Percentiles rank a stretch among this genome's conserved stretches.
These are phyloP conservation scores for Solea solea DNA, from an alignment of 2,113 vertebrate species.

Conservation along the genomic window DNA sequence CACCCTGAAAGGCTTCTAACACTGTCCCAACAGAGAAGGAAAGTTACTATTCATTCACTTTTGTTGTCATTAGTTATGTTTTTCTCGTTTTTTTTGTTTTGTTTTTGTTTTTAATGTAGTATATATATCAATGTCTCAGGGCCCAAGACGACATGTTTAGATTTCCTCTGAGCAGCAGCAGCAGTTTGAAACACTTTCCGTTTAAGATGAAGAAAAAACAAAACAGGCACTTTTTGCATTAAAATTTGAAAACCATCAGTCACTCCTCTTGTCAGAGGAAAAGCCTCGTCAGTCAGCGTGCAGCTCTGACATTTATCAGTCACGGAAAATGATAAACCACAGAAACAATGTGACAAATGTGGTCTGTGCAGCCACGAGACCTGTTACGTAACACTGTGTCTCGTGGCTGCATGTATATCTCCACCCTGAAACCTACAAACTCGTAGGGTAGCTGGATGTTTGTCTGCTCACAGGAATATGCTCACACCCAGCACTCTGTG, in stretches of 20 bases:
- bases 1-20: constrained; percentile 29
- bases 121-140: neutral
- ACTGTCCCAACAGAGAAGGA: constrained; percentile 3
- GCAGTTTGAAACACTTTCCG: neutral
- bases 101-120: neutral
- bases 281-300: neutral
- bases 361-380: neutral
- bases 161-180: neutral
- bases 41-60: too few relatives aligned
- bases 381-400: constrained; percentile 38
- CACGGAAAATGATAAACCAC: neutral
- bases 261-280: neutral
- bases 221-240: too few relatives aligned
- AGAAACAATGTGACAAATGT: too few relatives aligned
- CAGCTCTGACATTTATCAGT: constrained; percentile 11
- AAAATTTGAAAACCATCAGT: neutral
- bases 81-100: neutral
- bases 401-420: constrained; percentile 22
- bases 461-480: constrained; percentile 9
- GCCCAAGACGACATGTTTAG: neutral
- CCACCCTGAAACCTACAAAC: constrained; percentile 33
- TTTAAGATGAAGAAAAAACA: neutral
- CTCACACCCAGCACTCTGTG: constrained; percentile 33
- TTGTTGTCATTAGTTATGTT: neutral
- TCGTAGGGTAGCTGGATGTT: neutral